Evolutionary conservation across 64 coral and sea anemone genomes (phyloP), one percentile per base, ranked within the genome.

Genomic region (Dendrophyllia cribrosa): DNA sequence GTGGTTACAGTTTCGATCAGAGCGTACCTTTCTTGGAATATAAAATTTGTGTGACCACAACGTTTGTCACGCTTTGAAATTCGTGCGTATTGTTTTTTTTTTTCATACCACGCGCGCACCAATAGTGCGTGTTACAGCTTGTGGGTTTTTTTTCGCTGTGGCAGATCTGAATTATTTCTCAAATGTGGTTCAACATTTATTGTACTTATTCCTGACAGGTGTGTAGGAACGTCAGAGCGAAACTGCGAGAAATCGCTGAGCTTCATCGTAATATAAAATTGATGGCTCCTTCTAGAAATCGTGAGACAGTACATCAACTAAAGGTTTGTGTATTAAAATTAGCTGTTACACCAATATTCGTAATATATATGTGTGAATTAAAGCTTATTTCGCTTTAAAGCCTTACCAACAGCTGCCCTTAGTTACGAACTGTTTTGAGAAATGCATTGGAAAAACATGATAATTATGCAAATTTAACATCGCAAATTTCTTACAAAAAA

Each of bases 241-340:
- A 44, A 58, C 45, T 20, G 19, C 24, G 45, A 24, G 26, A 61
- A 63, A 48, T 17, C 46, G 13, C 20, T 78, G 9, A 45, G 43
- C 20, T 82, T 64, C 26, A 46, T 56, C 0, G 4, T 0, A 11
- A n/a, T n/a, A n/a, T 9, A 15, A 59, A 13, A 79, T 79, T 82
- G 26, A n/a, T 3, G 13, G 8, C 16, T 43, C 12, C 49, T 34
- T 34, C 34, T 34, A 34, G 34, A 34, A 34, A 34, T 34, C 34
- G 34, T 34, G 0, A 0, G 34, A 34, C 34, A 4, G 2, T 46
- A 10, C 5, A 12, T 16, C 13, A n/a, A 44, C 7, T 0, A 63
- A 63, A 63, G 78, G 56, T 82, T 82, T 6, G 58, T 81, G 16
- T 13, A 64, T 43, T 10, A 45, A 72, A 72, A 44, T 72, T 69